Percentiles rank a stretch among this genome's conserved stretches.
Evolutionary conservation across 2,888 invertebrate genomes (phyloP).

Genomic region (Adineta ricciae): DNA sequence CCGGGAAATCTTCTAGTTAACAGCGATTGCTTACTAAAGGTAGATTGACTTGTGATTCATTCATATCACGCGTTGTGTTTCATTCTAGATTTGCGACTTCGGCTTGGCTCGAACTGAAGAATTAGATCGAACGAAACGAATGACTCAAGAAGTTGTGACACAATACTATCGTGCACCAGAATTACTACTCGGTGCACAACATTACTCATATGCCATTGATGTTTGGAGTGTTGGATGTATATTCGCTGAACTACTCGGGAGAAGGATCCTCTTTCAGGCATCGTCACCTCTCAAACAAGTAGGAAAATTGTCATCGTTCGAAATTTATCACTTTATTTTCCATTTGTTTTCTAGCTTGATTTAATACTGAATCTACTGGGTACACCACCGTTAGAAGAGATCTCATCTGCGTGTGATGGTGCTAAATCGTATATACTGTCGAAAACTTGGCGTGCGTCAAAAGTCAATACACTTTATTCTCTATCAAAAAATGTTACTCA

Average conservation of each 20-base stretch:
- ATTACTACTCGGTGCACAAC: slow-evolving; percentile 93
- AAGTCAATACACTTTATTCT: neutral
- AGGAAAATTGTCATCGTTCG: too few species aligned
- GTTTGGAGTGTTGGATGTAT: slow-evolving; percentile 99
- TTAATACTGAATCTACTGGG: slow-evolving; percentile 80
- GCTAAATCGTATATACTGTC: slow-evolving; percentile 66
- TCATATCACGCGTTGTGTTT: too few species aligned
- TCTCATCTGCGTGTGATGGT: slow-evolving; percentile 63
- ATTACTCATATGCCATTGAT: slow-evolving; percentile 79
- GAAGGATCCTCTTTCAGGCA: slow-evolving; percentile 92
- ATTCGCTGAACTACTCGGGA: slow-evolving; percentile 87
- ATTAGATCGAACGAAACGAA: slow-evolving; percentile 65
- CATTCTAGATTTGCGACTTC: slow-evolving; percentile 80
- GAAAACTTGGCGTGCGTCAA: slow-evolving; percentile 14
- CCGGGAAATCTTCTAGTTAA: slow-evolving; percentile 97
- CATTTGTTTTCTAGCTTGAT: neutral
- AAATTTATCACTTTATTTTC: neutral
- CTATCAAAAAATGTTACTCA: slow-evolving; percentile 76
- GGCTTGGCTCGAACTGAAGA: slow-evolving; percentile 94
- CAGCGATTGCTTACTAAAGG: slow-evolving; percentile 62
- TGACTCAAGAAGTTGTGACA: slow-evolving; percentile 99
- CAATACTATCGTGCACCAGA: slow-evolving; percentile 99
- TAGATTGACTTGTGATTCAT: neutral
- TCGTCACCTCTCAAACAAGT: slow-evolving; percentile 85
- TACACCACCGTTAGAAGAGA: slow-evolving; percentile 79